Percentiles rank a stretch among this genome's conserved stretches.
Conservation (phyloP, 2,888 invertebrate species). For the Pseudococcus jackbeardsleyi region DNA sequence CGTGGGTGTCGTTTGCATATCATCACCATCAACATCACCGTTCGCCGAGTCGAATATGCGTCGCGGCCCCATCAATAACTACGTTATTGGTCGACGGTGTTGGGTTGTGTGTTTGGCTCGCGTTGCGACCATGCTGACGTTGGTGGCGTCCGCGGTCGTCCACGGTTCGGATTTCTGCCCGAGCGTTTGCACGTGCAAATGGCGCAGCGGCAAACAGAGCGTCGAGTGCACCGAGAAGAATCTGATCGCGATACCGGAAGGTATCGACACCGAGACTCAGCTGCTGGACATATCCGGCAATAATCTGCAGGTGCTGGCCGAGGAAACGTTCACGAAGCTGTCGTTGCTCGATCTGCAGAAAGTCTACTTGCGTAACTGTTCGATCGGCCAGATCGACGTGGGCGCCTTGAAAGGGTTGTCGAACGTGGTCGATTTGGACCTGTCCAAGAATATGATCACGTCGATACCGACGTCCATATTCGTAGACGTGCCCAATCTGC, state of each 20-base stretch:
- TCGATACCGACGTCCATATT: conserved; percentile 85
- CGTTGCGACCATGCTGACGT: background rate
- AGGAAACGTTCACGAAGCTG: conserved; percentile 84
- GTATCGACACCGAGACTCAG: conserved; percentile 89
- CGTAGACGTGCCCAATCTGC: conserved; percentile 82
- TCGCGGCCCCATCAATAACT: background rate
- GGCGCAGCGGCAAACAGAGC: conserved; percentile 94
- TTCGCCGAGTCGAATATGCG: background rate
- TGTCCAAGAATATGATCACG: conserved; percentile 86
- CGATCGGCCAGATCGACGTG: conserved; percentile 87
- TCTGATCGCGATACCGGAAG: conserved; percentile 86
- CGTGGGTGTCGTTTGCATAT: background rate
- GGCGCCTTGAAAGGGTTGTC: conserved; percentile 88
- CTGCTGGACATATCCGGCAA: conserved; percentile 91
- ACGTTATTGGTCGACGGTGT: too few relatives aligned
- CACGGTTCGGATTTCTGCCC: conserved; percentile 73
- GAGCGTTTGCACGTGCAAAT: conserved; percentile 87
- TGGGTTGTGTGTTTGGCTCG: background rate
- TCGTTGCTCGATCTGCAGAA: conserved; percentile 89
- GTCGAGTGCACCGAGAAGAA: conserved; percentile 90
- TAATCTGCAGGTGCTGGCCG: conserved; percentile 85
- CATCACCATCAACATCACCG: background rate
- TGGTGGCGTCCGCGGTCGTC: background rate
- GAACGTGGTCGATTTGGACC: conserved; percentile 90
- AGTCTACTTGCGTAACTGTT: conserved; percentile 86